Base-by-base conservation (phyloP, 2,113 vertebrate species). In the Aphelocoma coerulescens region DNA sequence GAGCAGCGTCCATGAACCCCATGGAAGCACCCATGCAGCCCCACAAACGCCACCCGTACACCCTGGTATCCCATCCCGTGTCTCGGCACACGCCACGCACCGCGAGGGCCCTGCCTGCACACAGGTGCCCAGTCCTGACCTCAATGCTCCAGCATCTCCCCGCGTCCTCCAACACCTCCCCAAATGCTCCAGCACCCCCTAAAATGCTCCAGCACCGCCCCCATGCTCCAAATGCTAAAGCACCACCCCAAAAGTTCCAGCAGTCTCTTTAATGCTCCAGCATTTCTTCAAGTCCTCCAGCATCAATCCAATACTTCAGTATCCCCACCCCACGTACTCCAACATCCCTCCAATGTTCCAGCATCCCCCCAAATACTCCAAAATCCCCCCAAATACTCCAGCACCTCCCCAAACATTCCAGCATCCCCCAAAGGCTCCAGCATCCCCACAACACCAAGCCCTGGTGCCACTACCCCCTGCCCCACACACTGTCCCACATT, bases 11-110 rank as follows among this genome's bases (percentile, higher is more conserved):
- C 21, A 6, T 6, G 16, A 16, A 9, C 23, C 46, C 59, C 30
- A 7, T 0, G 16, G 71, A 0, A 11, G 69, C 37, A 1, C 17
- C 46, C 37, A 2, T 5, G 41, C 6, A 37, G 17, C 48, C 61
- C 61, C 62, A 35, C 44, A 9, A 17, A 46, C 0, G 8, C 20
- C 20, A 24, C 1, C 35, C 30, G 0, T 1, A 0, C 8, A 10
- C 10, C 35, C 52, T 10, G 0, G 58, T 3, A 1, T 1, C 79
- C 20, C n/a, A 1, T 1, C 39, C 59, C 2, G 0, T 3, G 6
- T 13, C 67, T 24, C 2, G 4, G 66, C 33, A 10, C 48, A 7
- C 2, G 3, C 54, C 22, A 1, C 3, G 20, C 32, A 9, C 55
- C 12, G 1, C 2, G 0, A 44, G 46, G 30, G 17, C 24, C 49